These are phyloP conservation scores for Trematocara marginatum DNA, from an alignment of 2,113 vertebrate genomes.

Conservation along the genomic window DNA sequence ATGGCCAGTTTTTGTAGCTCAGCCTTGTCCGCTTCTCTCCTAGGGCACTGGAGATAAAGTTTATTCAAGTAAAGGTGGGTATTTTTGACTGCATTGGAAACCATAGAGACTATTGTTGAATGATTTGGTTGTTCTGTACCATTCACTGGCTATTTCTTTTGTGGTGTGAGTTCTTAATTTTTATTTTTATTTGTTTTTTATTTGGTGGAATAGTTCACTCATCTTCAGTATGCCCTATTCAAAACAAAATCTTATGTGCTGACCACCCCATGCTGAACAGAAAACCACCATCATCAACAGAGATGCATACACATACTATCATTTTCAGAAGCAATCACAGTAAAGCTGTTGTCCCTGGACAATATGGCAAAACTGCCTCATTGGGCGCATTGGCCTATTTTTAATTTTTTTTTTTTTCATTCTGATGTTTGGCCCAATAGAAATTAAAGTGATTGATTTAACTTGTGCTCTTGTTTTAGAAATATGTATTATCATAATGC, in stretches of 20 bases:
- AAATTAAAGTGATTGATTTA: conserved; percentile 60
- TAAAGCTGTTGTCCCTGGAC: conserved; percentile 51
- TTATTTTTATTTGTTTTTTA: neutral
- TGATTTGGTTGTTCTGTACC: conserved; percentile 71
- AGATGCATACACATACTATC: conserved; percentile 49
- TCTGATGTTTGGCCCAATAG: conserved; percentile 52
- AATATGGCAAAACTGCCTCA: conserved; percentile 46
- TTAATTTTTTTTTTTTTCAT: neutral
- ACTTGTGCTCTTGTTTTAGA: conserved; percentile 56
- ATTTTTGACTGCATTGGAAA: conserved; percentile 74
- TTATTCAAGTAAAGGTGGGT: conserved; percentile 73
- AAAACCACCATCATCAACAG: conserved; percentile 52
- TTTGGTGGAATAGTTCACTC: conserved; percentile 46
- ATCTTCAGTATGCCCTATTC: conserved; percentile 51
- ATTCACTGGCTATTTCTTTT: conserved; percentile 67
- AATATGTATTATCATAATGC: conserved; percentile 61
- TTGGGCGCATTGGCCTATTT: conserved; percentile 6
- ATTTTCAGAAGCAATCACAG: conserved; percentile 64
- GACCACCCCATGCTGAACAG: conserved; percentile 66
- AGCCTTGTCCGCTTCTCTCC: conserved; percentile 54
- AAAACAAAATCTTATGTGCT: conserved; percentile 67
- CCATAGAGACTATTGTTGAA: conserved; percentile 67
- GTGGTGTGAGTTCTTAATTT: conserved; percentile 59
- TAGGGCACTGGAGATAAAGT: conserved; percentile 65
- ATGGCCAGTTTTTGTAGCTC: conserved; percentile 69